Evolutionary conservation across 2,113 vertebrate genomes (phyloP).

Genomic region (Elaphurus davidianus): DNA sequence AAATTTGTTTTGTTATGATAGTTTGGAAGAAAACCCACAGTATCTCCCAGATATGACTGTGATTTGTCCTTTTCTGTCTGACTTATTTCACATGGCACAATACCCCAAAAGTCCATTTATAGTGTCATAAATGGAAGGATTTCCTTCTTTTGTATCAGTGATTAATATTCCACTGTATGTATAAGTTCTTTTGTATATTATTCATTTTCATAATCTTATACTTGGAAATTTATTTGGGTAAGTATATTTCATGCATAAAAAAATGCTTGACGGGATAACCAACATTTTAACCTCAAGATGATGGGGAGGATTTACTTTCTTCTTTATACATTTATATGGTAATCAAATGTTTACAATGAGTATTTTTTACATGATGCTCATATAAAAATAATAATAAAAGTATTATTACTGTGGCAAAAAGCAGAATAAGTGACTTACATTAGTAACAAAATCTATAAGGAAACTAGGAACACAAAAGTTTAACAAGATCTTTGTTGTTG

Average conservation of each 20-base stretch:
- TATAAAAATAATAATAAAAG: background rate
- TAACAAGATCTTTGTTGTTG: background rate
- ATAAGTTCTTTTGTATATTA: background rate
- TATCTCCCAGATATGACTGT: background rate
- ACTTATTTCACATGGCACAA: background rate
- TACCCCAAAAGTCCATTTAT: background rate
- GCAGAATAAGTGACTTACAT: background rate
- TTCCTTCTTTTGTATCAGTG: background rate
- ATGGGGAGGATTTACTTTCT: background rate
- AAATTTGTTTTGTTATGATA: background rate
- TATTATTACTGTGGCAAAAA: background rate
- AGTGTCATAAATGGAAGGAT: background rate
- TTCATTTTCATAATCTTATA: background rate
- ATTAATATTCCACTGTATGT: background rate
- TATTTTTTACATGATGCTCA: background rate
- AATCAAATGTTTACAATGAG: background rate
- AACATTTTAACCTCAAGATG: background rate
- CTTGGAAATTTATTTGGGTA: background rate
- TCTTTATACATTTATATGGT: background rate
- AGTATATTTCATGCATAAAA: background rate
- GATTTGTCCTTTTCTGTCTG: background rate
- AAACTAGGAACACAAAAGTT: background rate
- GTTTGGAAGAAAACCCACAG: background rate
- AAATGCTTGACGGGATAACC: background rate
- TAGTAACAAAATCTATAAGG: background rate